Evolutionary conservation across 1,140 invertebrate genomes (phyloP).

Genomic region (Phenacoccus solenopsis): DNA sequence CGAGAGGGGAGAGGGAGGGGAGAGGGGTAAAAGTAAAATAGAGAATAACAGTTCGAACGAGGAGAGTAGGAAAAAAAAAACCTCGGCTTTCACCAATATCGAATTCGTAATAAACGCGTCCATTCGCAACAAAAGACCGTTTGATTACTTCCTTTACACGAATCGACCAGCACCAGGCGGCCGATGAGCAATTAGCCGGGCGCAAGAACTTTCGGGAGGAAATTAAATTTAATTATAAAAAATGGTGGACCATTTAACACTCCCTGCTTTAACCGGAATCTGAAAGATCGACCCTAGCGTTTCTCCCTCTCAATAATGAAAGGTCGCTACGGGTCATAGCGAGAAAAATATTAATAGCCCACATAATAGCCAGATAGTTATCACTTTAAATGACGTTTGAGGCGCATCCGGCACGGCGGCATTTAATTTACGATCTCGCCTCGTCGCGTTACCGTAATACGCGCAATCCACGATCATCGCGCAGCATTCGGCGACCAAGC

Average conservation of each 20-base stretch:
- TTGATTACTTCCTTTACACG: constrained; percentile 1
- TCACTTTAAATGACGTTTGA: neutral
- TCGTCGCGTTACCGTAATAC: neutral
- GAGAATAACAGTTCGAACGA: too few species aligned
- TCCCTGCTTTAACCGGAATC: neutral
- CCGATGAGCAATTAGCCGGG: neutral
- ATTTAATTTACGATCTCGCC: neutral
- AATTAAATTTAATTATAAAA: constrained; percentile 14
- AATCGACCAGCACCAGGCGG: too few species aligned
- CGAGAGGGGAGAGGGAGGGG: too few species aligned
- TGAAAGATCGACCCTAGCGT: neutral
- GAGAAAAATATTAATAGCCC: constrained; percentile 15
- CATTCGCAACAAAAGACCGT: neutral
- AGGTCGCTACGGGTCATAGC: neutral
- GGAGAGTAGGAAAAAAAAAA: neutral
- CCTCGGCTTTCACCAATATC: neutral
- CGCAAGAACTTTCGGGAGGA: neutral
- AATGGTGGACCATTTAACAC: constrained; percentile 7
- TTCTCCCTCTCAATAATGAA: neutral
- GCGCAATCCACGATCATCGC: too few species aligned
- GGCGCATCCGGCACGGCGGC: neutral
- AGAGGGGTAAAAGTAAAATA: too few species aligned
- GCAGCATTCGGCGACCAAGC: too few species aligned
- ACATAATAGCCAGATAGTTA: constrained; percentile 6
- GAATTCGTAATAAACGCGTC: neutral